These are phyloP conservation scores for Aradophagus sp. DNA, from an alignment of 1,140 invertebrate species.

Conservation along the genomic window DNA sequence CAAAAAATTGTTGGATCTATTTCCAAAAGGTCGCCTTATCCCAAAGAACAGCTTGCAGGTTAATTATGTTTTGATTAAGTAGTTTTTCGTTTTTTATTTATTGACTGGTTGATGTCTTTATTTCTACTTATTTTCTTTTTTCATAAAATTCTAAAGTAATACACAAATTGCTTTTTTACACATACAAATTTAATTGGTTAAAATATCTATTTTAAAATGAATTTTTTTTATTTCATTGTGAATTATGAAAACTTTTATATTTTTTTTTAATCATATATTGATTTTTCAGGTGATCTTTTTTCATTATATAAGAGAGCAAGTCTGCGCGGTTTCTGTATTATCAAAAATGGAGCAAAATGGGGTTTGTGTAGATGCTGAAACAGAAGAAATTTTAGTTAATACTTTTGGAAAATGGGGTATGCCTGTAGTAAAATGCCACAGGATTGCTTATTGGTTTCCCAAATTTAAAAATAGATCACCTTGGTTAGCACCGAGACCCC, in stretches of 20 bases:
- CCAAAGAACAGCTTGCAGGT: conserved; percentile 87
- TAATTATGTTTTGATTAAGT: conserved; percentile 57
- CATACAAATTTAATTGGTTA: too few species aligned
- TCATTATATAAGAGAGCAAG: conserved; percentile 96
- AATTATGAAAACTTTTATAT: conserved; percentile 1
- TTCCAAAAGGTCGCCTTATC: conserved; percentile 80
- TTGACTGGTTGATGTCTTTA: too few species aligned
- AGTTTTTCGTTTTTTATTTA: background rate
- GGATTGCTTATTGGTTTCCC: conserved; percentile 99
- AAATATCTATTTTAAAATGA: too few species aligned
- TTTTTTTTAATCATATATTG: conserved; percentile 2
- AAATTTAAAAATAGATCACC: conserved; percentile 95
- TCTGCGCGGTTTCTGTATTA: conserved; percentile 89
- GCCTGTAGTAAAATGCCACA: conserved; percentile 87
- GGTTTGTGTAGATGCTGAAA: conserved; percentile 93
- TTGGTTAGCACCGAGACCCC: conserved; percentile 85
- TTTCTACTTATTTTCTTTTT: too few species aligned
- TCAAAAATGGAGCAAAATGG: conserved; percentile 93
- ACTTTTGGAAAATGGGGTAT: conserved; percentile 88
- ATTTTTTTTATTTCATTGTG: too few species aligned
- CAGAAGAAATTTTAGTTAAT: conserved; percentile 86
- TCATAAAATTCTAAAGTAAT: too few species aligned
- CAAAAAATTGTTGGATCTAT: conserved; percentile 80
- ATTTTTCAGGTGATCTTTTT: conserved; percentile 88
- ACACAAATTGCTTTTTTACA: too few species aligned